Evolutionary conservation across 2,113 vertebrate species (phyloP).

Genomic region (Eleginops maclovinus): DNA sequence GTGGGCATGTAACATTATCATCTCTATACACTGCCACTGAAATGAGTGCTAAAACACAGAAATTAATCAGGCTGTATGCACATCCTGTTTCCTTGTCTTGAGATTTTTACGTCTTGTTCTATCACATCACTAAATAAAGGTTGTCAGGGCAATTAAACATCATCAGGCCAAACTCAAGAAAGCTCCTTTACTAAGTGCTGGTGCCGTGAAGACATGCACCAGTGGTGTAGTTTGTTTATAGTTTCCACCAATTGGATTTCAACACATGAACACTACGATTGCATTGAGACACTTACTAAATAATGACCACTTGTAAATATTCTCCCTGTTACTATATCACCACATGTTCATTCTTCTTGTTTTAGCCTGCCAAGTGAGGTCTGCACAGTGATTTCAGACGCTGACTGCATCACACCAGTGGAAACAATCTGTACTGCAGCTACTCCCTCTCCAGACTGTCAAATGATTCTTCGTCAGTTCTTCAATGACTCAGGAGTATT

Average conservation of each 20-base stretch:
- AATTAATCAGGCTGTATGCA: too few relatives aligned
- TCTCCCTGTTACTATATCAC: not conserved
- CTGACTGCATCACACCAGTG: slow-evolving; percentile 87
- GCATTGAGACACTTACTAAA: not conserved
- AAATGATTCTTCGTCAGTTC: slow-evolving; percentile 89
- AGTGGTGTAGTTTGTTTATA: too few relatives aligned
- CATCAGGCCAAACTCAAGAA: too few relatives aligned
- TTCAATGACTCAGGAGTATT: slow-evolving; percentile 91
- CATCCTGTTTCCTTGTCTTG: too few relatives aligned
- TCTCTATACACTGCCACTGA: not conserved
- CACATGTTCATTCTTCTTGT: not conserved
- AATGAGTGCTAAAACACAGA: not conserved
- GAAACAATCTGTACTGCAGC: slow-evolving; percentile 86
- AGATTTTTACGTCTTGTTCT: too few relatives aligned
- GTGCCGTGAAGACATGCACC: too few relatives aligned
- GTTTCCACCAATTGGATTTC: too few relatives aligned
- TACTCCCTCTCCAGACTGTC: slow-evolving; percentile 87
- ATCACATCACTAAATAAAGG: too few relatives aligned
- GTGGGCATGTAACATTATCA: slow-evolving; percentile 74
- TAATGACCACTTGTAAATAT: not conserved
- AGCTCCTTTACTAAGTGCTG: too few relatives aligned
- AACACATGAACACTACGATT: too few relatives aligned
- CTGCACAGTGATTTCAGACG: slow-evolving; percentile 90
- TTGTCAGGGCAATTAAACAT: too few relatives aligned
- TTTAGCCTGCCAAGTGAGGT: slow-evolving; percentile 90